phyloP scores from a whole-genome alignment of 2,888 invertebrate genomes.

The Chironomus riparius region DNA sequence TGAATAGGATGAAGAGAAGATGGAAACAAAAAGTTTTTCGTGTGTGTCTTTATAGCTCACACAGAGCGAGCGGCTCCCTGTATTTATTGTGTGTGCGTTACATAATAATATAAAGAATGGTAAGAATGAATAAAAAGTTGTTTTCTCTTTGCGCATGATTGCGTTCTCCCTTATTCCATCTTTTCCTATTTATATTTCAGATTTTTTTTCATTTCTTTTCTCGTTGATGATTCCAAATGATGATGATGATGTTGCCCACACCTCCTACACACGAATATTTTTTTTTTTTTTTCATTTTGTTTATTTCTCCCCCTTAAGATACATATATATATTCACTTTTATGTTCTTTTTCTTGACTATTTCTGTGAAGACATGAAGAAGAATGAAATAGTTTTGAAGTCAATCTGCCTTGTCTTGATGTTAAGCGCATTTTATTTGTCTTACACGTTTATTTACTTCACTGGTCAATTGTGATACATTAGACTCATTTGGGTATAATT shows the following conservation, averaged over 20 bases:
- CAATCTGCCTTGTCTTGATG: no score
- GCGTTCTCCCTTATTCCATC: slow-evolving; percentile 13
- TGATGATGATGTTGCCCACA: slow-evolving; percentile 1
- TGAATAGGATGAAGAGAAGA: no score
- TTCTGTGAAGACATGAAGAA: no score
- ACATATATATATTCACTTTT: neutral
- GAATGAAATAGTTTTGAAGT: no score
- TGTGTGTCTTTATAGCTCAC: neutral
- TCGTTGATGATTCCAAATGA: neutral
- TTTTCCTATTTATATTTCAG: neutral
- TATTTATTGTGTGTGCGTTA: neutral
- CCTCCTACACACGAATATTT: neutral
- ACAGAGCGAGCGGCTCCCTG: neutral
- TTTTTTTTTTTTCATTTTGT: neutral
- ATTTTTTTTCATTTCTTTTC: neutral
- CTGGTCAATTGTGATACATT: no score
- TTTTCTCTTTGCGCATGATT: slow-evolving; percentile 25
- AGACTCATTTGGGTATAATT: no score
- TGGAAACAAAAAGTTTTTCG: neutral
- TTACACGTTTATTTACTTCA: no score
- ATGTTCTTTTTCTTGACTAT: neutral
- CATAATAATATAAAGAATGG: slow-evolving; percentile 12
- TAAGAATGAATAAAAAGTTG: neutral
- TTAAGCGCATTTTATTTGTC: no score
- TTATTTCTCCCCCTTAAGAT: neutral